Percentiles rank a stretch among this genome's conserved stretches.
These are phyloP conservation scores for Myotis brandtii DNA, from an alignment of 2,113 vertebrate species.

Conservation along the genomic window DNA sequence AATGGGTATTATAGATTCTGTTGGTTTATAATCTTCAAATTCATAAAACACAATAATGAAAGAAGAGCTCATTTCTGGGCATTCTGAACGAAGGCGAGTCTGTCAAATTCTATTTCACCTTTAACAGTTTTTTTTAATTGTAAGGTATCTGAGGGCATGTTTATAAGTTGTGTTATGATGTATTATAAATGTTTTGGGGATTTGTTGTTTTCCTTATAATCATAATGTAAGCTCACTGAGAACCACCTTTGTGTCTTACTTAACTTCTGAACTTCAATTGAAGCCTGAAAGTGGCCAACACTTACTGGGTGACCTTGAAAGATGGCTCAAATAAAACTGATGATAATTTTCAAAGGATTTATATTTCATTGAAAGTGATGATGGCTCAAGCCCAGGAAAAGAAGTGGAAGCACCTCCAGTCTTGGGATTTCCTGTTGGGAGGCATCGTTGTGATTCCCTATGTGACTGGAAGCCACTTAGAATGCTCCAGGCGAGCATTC, in stretches of 20 bases:
- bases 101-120: background rate
- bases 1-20: background rate
- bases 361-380: background rate
- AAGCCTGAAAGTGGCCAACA: background rate
- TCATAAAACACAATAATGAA: slow-evolving; percentile 12
- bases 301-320: background rate
- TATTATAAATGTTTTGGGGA: background rate
- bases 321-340: slow-evolving; percentile 11
- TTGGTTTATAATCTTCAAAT: slow-evolving; percentile 57
- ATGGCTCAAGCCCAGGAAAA: slow-evolving; percentile 12
- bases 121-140: background rate
- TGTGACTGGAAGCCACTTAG: background rate
- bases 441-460: background rate
- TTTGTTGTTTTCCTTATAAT: background rate
- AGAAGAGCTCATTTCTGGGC: slow-evolving; percentile 40
- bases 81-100: background rate
- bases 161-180: background rate
- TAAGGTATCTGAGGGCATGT: background rate
- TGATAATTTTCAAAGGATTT: background rate
- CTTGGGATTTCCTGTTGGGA: background rate
- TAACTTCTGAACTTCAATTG: background rate
- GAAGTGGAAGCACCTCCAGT: background rate
- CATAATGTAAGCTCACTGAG: background rate
- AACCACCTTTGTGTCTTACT: background rate
- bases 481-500: background rate